Base-by-base conservation (phyloP, 92 coral and sea anemone genomes). In the Parazoanthus darwini region DNA sequence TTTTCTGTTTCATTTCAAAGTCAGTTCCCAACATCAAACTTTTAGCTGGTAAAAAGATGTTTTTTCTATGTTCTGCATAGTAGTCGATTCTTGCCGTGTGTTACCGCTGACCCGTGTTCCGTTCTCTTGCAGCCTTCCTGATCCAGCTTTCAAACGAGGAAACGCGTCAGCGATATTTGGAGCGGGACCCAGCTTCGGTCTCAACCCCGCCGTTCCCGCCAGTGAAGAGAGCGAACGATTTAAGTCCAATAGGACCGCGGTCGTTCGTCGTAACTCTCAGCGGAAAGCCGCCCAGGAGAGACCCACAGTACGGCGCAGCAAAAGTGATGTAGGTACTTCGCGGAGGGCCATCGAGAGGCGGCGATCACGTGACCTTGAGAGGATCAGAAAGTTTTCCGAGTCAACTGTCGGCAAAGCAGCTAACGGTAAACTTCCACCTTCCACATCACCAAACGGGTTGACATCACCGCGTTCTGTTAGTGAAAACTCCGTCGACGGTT, bases 151-250 rank as follows among this genome's bases (percentile, higher is more conserved):
- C 72, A 90, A 77, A 75, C 92, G 90, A 77, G 91, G 92, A 81
- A 95, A 95, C 96, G 94, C 98, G 20, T 95, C 98, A 22, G 98
- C 98, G 48, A 93, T 95, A 88, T 95, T 95, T 92, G 98, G 98
- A 85, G 96, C 96, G 9, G 92, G 95, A 66, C 90, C 94, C 33
- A 94, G 94, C 29, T 95, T 91, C 77, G 98, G 98, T 44, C 78
- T 95, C 2, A 82, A 91, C 23, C 92, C 98, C 44, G 82, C 93
- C 15, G 96, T 93, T 85, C 89, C 93, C 9, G 75, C 87, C 8
- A 84, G 87, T 48, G 79, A 84, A 48, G 87, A 84, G 42, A 89
- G 74, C 59, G 84, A 85, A 58, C 85, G 85, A 43, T 95, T 93
- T 37, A 90, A 95, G 66, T 93, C 94, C 66, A 90, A 90, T 56